These are phyloP conservation scores for Spilogale gracilis DNA, from an alignment of 2,113 vertebrate genomes.

Conservation along the genomic window DNA sequence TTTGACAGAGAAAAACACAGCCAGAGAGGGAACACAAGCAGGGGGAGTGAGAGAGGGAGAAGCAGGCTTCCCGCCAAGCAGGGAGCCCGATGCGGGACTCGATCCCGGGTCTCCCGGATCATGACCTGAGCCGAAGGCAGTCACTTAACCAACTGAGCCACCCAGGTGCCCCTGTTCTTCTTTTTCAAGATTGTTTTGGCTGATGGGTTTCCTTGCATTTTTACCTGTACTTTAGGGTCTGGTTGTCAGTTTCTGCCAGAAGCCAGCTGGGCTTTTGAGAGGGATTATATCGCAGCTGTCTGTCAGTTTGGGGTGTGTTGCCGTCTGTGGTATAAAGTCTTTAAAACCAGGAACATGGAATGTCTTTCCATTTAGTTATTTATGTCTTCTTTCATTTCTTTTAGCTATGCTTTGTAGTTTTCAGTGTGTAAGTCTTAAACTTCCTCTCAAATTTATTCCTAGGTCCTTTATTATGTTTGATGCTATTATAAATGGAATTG, in stretches of 20 bases:
- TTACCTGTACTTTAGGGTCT: background rate
- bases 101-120: too few relatives aligned
- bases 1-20: too few relatives aligned
- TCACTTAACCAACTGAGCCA: too few relatives aligned
- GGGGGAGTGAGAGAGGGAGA: too few relatives aligned
- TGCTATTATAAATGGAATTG: background rate
- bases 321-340: background rate
- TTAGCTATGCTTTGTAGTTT: background rate
- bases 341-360: background rate
- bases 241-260: background rate
- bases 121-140: too few relatives aligned
- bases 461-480: background rate
- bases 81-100: too few relatives aligned
- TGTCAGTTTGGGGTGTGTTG: background rate
- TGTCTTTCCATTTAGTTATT: background rate
- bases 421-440: background rate
- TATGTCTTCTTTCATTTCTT: background rate
- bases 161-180: background rate
- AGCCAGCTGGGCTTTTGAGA: background rate
- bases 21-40: too few relatives aligned
- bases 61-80: too few relatives aligned
- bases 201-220: background rate
- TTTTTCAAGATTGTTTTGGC: background rate
- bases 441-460: background rate
- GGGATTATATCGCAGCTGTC: background rate